These are phyloP conservation scores for Atractosteus spatula DNA, from an alignment of 2,113 vertebrate species.

Conservation along the genomic window DNA sequence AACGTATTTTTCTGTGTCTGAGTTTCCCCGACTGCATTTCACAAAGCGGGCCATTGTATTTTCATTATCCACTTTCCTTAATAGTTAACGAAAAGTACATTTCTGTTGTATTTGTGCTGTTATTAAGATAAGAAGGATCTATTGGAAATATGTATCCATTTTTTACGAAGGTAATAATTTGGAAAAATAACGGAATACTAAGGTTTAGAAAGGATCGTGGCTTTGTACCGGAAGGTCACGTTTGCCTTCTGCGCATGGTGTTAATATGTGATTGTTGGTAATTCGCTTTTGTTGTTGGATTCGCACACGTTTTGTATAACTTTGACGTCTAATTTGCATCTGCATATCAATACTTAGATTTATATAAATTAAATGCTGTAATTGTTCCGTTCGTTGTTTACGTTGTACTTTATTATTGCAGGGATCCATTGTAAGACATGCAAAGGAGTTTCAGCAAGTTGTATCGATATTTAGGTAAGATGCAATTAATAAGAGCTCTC, in stretches of 20 bases:
- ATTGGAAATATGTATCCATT: conserved; percentile 25
- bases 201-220: not conserved
- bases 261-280: too few species aligned
- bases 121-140: too few species aligned
- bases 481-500: too few species aligned
- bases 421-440: conserved; percentile 38
- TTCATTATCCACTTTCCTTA: not conserved
- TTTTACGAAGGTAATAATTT: conserved; percentile 22
- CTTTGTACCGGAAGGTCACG: not conserved
- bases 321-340: not conserved
- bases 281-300: too few species aligned
- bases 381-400: not conserved
- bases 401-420: conserved; percentile 40
- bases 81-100: not conserved
- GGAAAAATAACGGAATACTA: not conserved
- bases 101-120: not conserved
- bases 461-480: conserved; percentile 44
- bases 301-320: not conserved
- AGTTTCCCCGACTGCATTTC: too few species aligned
- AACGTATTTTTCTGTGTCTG: not conserved
- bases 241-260: not conserved
- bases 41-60: too few species aligned
- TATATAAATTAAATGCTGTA: not conserved
- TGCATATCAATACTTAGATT: not conserved
- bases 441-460: conserved; percentile 24